Base-by-base conservation (phyloP, 2,113 vertebrate genomes). In the Maylandia zebra region DNA sequence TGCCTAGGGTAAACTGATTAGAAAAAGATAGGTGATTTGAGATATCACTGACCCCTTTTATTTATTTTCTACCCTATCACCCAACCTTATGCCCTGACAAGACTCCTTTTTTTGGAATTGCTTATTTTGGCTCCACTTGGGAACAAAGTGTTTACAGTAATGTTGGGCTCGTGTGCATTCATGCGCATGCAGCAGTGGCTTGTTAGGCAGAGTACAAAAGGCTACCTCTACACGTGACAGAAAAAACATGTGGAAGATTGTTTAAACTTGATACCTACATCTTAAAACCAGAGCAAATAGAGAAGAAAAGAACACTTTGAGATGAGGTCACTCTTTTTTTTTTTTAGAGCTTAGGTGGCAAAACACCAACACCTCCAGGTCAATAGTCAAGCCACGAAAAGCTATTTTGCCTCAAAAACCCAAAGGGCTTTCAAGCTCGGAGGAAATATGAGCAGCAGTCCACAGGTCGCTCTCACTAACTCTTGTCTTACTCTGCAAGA, bases 1-100 rank as follows among this genome's bases (percentile, higher is more conserved):
- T 89, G 91, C 83, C 81, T 89, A 92, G 83, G 85, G 85, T 91
- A 86, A 95, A 90, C 90, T 94, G 95, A 96, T 96, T 95, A 93
- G 89, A 94, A 91, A 91, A 94, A 94, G 92, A 93, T 76, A 88
- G 88, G 59, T 64, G 79, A 84, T 48, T 64, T 12, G 7, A 76
- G 93, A 95, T 94, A 95, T 85, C 89, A 48, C 66, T 7, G 12
- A 56, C 89, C 74, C 52, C 38, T 83, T 90, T 88, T 95, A 92
- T 95, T 95, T 95, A 92, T 92, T 93, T 93, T 92, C 81, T 27
- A 82, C 83, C 52, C 11, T 83, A 90, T 91, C 91, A 76, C 22
- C 82, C 16, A 76, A 86, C 61, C 69, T 43, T 89, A 43, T 64
- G 74, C 81, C 74, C 38, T 16, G 64, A 83, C 71, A 36, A 84